A percentile compares a stretch with the other conserved stretches of the same genome.
phyloP scores from a whole-genome alignment of 2,113 vertebrate species.

The Mastomys natalensis region DNA sequence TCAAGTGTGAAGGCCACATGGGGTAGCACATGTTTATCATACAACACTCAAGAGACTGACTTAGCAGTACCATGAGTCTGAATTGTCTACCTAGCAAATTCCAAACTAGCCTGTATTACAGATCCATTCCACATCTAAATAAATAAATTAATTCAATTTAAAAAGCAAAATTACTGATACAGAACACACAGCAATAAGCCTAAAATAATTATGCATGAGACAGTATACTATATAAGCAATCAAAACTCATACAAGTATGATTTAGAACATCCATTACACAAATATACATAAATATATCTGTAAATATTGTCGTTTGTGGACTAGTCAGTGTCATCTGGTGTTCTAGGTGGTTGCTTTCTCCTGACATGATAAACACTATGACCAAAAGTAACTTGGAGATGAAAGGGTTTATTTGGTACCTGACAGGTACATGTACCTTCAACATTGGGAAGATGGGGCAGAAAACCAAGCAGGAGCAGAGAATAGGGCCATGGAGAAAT shows the following conservation, averaged over 20 bases:
- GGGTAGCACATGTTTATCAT: not conserved
- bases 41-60: not conserved
- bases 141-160: not conserved
- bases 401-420: not conserved
- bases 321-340: not conserved
- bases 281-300: not conserved
- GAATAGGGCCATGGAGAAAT: not conserved
- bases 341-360: not conserved
- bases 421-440: not conserved
- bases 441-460: not conserved
- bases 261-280: not conserved
- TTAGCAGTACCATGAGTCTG: not conserved
- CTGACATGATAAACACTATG: not conserved
- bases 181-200: not conserved
- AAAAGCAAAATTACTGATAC: not conserved
- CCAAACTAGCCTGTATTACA: not conserved
- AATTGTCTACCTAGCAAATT: not conserved
- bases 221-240: not conserved
- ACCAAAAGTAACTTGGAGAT: not conserved
- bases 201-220: not conserved
- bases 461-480: not conserved
- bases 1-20: not conserved
- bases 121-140: not conserved
- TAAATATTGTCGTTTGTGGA: not conserved
- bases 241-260: not conserved